phyloP scores from a whole-genome alignment of 2,113 vertebrate genomes.

The Bucco capensis region DNA sequence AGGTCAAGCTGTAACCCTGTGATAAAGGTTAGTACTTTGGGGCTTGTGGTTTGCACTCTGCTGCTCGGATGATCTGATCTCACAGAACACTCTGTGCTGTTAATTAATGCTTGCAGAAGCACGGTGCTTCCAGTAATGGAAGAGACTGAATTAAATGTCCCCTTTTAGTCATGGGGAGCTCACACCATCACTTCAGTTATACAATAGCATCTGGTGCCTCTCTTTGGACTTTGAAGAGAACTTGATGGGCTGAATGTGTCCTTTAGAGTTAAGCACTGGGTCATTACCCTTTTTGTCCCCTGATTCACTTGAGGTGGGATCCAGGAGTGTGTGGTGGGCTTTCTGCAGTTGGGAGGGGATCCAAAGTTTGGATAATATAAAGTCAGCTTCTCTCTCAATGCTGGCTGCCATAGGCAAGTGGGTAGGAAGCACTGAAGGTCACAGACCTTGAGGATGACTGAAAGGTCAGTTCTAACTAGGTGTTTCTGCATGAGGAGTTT shows the following conservation, averaged over 20 bases:
- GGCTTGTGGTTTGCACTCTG: background rate
- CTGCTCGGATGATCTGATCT: background rate
- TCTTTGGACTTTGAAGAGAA: background rate
- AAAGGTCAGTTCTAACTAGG: background rate
- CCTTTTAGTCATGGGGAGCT: background rate
- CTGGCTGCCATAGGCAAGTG: background rate
- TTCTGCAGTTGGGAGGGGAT: background rate
- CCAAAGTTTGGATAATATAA: background rate
- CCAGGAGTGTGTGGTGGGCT: background rate
- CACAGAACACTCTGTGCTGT: accelerated
- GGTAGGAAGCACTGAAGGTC: background rate
- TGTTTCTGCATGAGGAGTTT: background rate
- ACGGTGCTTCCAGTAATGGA: background rate
- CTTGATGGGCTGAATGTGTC: background rate
- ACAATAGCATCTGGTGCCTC: background rate
- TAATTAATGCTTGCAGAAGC: background rate
- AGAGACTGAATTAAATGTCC: background rate
- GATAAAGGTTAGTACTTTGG: background rate
- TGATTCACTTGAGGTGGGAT: background rate
- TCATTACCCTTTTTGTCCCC: background rate
- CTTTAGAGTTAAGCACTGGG: background rate
- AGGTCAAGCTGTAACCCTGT: background rate
- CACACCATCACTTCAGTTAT: background rate
- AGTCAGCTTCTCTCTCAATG: background rate
- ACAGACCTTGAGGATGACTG: background rate